These are phyloP conservation scores for Parambassis ranga DNA, from an alignment of 2,797 vertebrate species.

Conservation along the genomic window DNA sequence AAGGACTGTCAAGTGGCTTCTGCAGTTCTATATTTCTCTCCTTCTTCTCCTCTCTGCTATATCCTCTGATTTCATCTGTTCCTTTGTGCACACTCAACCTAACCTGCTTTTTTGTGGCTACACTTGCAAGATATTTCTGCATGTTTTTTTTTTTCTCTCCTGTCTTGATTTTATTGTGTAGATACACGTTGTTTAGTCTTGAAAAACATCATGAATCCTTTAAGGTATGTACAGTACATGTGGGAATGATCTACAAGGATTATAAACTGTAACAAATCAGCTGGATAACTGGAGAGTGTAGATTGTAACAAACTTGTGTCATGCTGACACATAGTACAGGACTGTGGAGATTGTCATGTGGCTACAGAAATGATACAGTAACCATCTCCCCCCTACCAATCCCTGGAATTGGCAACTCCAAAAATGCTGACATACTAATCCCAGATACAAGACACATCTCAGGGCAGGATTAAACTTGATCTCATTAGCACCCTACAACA, in stretches of 20 bases:
- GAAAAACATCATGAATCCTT: not conserved
- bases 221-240: not conserved
- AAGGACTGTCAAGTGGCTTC: slow-evolving; percentile 40
- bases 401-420: not conserved
- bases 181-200: not conserved
- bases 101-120: not conserved
- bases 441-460: not conserved
- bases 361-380: not conserved
- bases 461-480: slow-evolving; percentile 6
- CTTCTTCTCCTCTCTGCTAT: not conserved
- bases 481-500: slow-evolving; percentile 13
- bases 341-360: not conserved
- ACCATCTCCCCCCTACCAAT: not conserved
- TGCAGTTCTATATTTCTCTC: slow-evolving; percentile 22
- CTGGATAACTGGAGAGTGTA: too few relatives aligned
- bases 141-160: not conserved
- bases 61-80: slow-evolving; percentile 20
- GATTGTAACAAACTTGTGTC: not conserved
- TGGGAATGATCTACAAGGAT: not conserved
- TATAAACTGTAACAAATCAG: not conserved
- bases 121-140: not conserved
- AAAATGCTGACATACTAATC: slow-evolving; percentile 6
- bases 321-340: not conserved
- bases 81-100: not conserved
- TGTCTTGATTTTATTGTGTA: not conserved